Conservation (phyloP, 2,888 invertebrate genomes). For the Lasioglossum malachurum region DNA sequence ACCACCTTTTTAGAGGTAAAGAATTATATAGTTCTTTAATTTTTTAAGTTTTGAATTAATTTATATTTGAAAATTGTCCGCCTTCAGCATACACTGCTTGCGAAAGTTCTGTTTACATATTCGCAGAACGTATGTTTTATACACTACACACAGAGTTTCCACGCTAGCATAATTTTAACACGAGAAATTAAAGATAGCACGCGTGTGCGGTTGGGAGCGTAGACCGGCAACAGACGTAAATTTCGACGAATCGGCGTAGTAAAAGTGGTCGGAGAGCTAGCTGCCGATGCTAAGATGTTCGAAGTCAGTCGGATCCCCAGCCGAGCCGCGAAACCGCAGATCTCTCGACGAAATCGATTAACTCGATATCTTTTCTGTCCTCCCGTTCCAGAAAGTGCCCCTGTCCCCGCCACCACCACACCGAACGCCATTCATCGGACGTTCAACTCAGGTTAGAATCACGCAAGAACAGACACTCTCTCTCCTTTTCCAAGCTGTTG, state of each 20-base stretch:
- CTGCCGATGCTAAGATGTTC: neutral
- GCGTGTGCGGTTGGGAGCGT: no score
- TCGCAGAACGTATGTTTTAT: no score
- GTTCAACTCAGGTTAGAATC: constrained; percentile 83
- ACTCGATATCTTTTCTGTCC: constrained; percentile 79
- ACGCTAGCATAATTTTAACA: no score
- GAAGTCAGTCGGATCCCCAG: constrained; percentile 30
- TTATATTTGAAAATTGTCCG: no score
- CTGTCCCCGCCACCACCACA: constrained; percentile 81
- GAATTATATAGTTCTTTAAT: no score
- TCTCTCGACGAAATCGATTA: constrained; percentile 75
- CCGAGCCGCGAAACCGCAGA: constrained; percentile 60
- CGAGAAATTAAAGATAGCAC: no score
- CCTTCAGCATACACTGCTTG: no score
- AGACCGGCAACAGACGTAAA: neutral
- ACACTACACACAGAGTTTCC: no score
- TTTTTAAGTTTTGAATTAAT: no score
- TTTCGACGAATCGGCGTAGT: neutral
- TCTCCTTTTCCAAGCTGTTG: constrained; percentile 74
- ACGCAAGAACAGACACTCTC: constrained; percentile 71
- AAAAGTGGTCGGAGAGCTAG: constrained; percentile 14
- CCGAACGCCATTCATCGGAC: constrained; percentile 81
- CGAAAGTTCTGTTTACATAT: no score
- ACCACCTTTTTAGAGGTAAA: no score
- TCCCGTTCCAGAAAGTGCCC: constrained; percentile 81